Conservation (phyloP, 1,140 invertebrate species). For the Penaeus japonicus region DNA sequence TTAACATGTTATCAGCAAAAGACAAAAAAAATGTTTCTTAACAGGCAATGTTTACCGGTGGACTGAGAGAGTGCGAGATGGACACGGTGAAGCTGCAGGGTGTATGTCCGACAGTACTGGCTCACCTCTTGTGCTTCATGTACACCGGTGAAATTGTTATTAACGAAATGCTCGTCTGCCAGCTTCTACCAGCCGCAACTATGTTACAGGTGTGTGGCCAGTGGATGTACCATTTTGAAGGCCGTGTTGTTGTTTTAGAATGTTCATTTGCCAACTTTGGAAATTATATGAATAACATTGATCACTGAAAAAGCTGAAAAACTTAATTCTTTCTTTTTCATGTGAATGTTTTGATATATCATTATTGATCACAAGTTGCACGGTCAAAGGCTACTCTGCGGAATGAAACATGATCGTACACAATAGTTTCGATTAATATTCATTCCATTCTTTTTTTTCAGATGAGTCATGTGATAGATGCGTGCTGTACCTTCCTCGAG, state of each 20-base stretch:
- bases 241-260: neutral
- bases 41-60: constrained; percentile 90
- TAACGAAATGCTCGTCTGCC: constrained; percentile 90
- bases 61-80: constrained; percentile 87
- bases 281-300: too few relatives aligned
- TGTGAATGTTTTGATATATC: too few relatives aligned
- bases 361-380: too few relatives aligned
- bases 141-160: constrained; percentile 88
- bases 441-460: constrained; percentile 63
- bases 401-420: neutral
- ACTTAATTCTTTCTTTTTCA: too few relatives aligned
- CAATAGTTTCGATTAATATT: neutral
- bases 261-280: neutral
- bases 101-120: constrained; percentile 85
- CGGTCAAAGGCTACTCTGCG: neutral
- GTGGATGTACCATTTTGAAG: neutral
- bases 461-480: constrained; percentile 88
- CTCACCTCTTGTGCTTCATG: constrained; percentile 85
- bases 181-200: constrained; percentile 86
- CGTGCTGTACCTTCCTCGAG: constrained; percentile 89
- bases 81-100: constrained; percentile 83
- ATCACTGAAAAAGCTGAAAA: too few relatives aligned
- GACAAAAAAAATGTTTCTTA: constrained; percentile 59
- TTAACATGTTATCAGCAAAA: neutral
- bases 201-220: constrained; percentile 84